Evolutionary conservation across 2,113 vertebrate species (phyloP), one percentile per base, ranked within the genome.

Genomic region (Muscicapa adusta): DNA sequence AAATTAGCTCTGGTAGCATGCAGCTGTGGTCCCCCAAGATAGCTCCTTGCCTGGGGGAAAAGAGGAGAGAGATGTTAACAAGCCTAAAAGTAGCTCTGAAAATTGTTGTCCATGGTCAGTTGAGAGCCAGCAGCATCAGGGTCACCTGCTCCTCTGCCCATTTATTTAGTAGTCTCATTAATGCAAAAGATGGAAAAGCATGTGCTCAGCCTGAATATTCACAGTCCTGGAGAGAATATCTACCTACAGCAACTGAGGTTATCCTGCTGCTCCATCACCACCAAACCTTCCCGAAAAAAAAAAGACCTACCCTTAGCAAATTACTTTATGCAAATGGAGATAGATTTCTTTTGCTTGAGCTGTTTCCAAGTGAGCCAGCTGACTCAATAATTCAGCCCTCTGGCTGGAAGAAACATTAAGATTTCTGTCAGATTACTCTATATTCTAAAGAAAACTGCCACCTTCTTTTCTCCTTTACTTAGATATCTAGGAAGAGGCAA

Each of bases 311-410:
- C 42, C 25, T 66, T 93, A n/a, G 82, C 76, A 94, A 92, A 88
- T 91, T 85, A 66, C 34, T 88, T 95, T 58, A 90, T 91, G 82
- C 85, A 94, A 84, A 85, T 77, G 12, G 56, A 85, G 78, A 93
- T 22, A 60, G 68, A 94, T 86, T 95, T 92, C 63, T 79, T 83
- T 88, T 92, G 73, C 83, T 73, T 92, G 80, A 94, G 80, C 86
- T 81, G 61, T 97, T 95, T 92, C 77, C 74, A 89, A 94, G 94
- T 62, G 61, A 94, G 78, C 77, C 89, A 91, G 66, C 72, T 96
- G 93, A 96, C 88, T 94, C 94, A 87, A 74, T 79, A 90, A 87
- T 91, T 97, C 87, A 94, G 62, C 89, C 67, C 85, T 93, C 74
- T 93, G 56, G 93, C 89, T 94, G 60, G 50, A 94, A 91, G 72